Evolutionary conservation across 2,888 invertebrate species (phyloP).

Genomic region (Anoplius nigerrimus): DNA sequence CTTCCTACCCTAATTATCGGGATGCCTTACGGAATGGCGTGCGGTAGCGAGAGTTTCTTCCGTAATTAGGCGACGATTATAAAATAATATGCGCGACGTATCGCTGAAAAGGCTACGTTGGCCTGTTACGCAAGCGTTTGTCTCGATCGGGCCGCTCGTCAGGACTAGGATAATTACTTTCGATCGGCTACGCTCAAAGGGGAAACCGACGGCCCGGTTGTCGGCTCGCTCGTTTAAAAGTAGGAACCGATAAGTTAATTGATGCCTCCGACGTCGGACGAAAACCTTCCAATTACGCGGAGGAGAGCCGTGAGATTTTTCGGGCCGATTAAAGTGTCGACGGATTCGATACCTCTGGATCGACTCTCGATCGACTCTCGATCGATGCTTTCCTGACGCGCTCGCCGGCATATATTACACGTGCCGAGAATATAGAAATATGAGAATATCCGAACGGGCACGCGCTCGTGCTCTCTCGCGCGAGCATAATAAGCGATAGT

Average conservation of each 20-base stretch:
- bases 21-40: too few species aligned
- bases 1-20: too few species aligned
- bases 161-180: background rate
- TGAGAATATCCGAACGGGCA: slow-evolving; percentile 27
- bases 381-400: too few species aligned
- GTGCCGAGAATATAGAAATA: slow-evolving; percentile 29
- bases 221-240: background rate
- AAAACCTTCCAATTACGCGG: slow-evolving; percentile 5
- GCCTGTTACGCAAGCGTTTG: too few species aligned
- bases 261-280: background rate
- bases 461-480: slow-evolving; percentile 17
- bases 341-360: too few species aligned
- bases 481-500: slow-evolving; percentile 32
- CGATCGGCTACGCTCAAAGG: background rate
- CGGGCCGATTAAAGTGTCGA: slow-evolving; percentile 31
- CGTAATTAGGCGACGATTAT: too few species aligned
- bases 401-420: too few species aligned
- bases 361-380: too few species aligned
- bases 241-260: too few species aligned
- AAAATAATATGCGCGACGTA: too few species aligned
- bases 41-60: too few species aligned
- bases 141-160: background rate
- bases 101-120: too few species aligned
- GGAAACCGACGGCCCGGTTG: background rate
- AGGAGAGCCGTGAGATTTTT: slow-evolving; percentile 19